Conservation (phyloP, 2,113 vertebrate species). For the Dromaius novaehollandiae region DNA sequence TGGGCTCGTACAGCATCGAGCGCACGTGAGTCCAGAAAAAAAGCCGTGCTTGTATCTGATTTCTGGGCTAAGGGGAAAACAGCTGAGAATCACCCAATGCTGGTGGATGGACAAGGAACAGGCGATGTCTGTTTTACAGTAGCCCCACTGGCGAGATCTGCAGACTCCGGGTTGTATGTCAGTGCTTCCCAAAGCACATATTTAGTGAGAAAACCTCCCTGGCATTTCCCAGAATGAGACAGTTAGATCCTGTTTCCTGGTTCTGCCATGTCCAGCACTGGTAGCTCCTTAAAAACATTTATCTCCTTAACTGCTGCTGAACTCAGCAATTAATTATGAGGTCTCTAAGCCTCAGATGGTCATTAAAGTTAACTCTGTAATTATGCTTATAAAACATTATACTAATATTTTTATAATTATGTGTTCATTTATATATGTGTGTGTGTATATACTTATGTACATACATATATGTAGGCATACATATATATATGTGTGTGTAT, state of each 20-base stretch:
- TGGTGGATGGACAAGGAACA: not conserved
- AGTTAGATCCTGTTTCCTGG: not conserved
- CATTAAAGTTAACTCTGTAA: not conserved
- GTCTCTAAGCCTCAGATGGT: not conserved
- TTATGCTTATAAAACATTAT: not conserved
- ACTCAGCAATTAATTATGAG: not conserved
- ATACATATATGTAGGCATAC: too few relatives aligned
- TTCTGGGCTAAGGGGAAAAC: too few relatives aligned
- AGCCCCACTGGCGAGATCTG: not conserved
- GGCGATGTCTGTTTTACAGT: not conserved
- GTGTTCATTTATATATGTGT: not conserved
- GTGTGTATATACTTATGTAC: not conserved
- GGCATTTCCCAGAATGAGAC: not conserved
- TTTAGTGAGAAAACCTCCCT: not conserved
- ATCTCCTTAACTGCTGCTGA: not conserved
- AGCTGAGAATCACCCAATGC: not conserved
- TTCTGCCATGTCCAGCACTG: not conserved
- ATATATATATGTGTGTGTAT: too few relatives aligned
- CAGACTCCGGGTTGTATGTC: not conserved
- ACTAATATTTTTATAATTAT: not conserved
- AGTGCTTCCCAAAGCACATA: not conserved
- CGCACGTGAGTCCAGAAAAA: not conserved
- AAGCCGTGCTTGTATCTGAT: not conserved
- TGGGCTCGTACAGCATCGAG: not conserved
- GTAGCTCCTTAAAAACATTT: not conserved